Percentiles rank a stretch among this genome's conserved stretches.
phyloP scores from a whole-genome alignment of 2,888 invertebrate species.

The Chymomyza amoena region DNA sequence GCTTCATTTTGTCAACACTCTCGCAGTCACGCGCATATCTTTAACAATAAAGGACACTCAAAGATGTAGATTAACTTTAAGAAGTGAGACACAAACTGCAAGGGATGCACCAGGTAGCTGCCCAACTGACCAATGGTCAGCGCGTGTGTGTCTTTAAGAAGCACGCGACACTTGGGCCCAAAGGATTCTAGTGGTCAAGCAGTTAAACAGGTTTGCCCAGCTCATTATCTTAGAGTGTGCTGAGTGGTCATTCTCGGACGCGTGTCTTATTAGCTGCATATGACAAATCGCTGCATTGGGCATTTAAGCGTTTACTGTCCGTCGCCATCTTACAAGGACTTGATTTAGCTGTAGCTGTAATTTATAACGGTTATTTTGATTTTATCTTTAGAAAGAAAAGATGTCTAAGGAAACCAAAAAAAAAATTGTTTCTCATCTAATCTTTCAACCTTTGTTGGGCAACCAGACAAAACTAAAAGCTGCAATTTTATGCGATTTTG shows the following conservation, averaged over 20 bases:
- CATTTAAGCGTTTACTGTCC: constrained; percentile 17
- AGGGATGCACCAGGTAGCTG: constrained; percentile 34
- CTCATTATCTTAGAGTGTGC: constrained; percentile 21
- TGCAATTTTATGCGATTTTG: constrained; percentile 62
- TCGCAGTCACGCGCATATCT: constrained; percentile 34
- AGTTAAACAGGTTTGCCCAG: constrained; percentile 54
- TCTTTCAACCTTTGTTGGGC: too few species aligned
- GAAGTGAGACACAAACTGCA: constrained; percentile 4
- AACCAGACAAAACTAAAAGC: constrained; percentile 37
- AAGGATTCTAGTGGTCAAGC: constrained; percentile 37
- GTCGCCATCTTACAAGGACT: constrained; percentile 23
- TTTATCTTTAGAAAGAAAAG: constrained; percentile 17
- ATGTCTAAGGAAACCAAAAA: constrained; percentile 1
- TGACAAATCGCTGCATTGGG: constrained; percentile 31
- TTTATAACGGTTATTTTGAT: constrained; percentile 61
- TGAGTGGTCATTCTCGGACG: constrained; percentile 40
- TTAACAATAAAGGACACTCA: constrained; percentile 25
- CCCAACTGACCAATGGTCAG: constrained; percentile 59
- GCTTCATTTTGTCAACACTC: constrained; percentile 43
- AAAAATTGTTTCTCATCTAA: constrained; percentile 29
- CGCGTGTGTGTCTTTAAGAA: constrained; percentile 30
- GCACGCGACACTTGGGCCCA: constrained; percentile 25
- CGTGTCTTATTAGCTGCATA: constrained; percentile 36
- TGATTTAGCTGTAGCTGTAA: constrained; percentile 12
- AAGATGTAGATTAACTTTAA: constrained; percentile 46